Percentiles rank a stretch among this genome's conserved stretches.
Conservation (phyloP, 2,888 invertebrate genomes). For the Scaptomyza tumidula region DNA sequence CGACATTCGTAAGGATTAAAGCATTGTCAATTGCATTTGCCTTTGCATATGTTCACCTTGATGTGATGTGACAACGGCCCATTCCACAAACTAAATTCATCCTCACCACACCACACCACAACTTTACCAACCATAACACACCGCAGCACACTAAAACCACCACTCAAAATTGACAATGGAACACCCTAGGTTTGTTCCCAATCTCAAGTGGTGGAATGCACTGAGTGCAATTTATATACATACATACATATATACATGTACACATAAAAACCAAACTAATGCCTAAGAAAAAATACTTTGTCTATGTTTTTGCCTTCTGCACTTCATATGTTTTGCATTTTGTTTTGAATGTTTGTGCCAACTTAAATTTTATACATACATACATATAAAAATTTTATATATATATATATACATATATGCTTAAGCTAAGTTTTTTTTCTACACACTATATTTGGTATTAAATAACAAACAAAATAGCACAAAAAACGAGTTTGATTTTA, state of each 20-base stretch:
- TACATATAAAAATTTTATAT: not conserved
- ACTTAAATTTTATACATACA: slow-evolving; percentile 5
- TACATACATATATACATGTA: not conserved
- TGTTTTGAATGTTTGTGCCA: slow-evolving; percentile 17
- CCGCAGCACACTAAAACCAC: slow-evolving; percentile 8
- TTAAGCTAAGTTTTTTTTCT: slow-evolving; percentile 50
- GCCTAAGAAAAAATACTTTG: slow-evolving; percentile 4
- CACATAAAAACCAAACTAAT: slow-evolving; percentile 8
- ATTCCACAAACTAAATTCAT: not conserved
- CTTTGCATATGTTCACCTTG: not conserved
- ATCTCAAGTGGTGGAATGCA: slow-evolving; percentile 28
- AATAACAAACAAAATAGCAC: slow-evolving; percentile 39
- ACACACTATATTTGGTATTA: slow-evolving; percentile 40
- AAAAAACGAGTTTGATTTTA: slow-evolving; percentile 54
- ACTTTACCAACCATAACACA: not conserved
- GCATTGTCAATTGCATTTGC: not conserved
- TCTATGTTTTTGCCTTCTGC: slow-evolving; percentile 13
- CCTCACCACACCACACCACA: not conserved
- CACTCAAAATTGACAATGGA: slow-evolving; percentile 12
- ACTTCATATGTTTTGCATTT: slow-evolving; percentile 16
- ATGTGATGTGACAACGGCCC: not conserved
- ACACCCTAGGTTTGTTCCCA: not conserved
- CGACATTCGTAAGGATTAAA: slow-evolving; percentile 44
- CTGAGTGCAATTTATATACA: slow-evolving; percentile 13
- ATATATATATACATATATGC: slow-evolving; percentile 19